Base-by-base conservation (phyloP, 2,888 invertebrate genomes). In the Dynastes tityus region DNA sequence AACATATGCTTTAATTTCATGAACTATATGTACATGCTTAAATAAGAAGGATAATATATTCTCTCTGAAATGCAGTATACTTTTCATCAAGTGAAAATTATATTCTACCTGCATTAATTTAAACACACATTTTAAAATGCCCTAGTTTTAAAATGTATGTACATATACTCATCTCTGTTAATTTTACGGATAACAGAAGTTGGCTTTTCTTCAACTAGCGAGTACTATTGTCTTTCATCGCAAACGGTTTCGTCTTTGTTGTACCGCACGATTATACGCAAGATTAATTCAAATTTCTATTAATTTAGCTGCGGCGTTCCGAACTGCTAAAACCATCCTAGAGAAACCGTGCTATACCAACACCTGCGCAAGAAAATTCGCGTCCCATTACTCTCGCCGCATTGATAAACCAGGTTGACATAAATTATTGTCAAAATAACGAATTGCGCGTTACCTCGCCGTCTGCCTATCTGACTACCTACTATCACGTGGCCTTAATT, bases 381-480 rank as follows among this genome's bases (percentile, higher is more conserved):
- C 22, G 40, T 58, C 73, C 73, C 73, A 73, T 73, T 73, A 73
- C 58, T 73, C 61, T 61, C 37, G 73, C 58, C 58, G 40, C 73
- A 73, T 73, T 73, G 73, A 73, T 73, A 73, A 73, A 73, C 73
- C 73, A 61, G 51, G 73, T 73, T 73, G 73, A 73, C 73, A 73
- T 73, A 73, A 73, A 73, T 73, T 73, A 58, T 73, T 58, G 73
- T 73, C 73, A 45, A 58, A 73, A 58, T 73, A 73, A 73, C 58
- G 58, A 53, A 73, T 73, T 73, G 73, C 73, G 51, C 68, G 51
- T 68, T 29, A 29, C 68, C 51, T 63, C 22, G 55, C 16, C 22
- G 68, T 53, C 53, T 68, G 51, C 68, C 51, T 68, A 68, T 68
- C 51, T 68, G 49, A 58, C 73, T 61, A 53, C 73, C 73, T 61